A percentile compares a stretch with the other conserved stretches of the same genome.
These are phyloP conservation scores for Pseudococcus viburni DNA, from an alignment of 2,888 invertebrate genomes.

Conservation along the genomic window DNA sequence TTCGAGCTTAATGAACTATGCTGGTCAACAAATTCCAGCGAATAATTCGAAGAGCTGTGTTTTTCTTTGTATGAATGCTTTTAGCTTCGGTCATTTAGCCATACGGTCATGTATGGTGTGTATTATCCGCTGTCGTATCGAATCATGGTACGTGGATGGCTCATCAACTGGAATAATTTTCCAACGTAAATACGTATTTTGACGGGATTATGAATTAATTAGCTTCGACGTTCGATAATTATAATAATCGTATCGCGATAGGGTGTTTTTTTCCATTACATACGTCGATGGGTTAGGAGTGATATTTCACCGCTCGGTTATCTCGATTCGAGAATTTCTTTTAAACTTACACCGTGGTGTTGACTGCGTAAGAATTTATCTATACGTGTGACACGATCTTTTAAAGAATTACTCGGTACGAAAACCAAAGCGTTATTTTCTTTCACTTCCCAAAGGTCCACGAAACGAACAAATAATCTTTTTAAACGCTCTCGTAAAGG, in stretches of 20 bases:
- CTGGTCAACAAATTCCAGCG: slow-evolving; percentile 9
- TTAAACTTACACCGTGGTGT: no score
- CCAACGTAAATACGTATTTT: neutral
- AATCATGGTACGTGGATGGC: neutral
- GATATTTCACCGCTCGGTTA: no score
- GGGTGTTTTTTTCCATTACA: no score
- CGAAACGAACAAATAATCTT: neutral
- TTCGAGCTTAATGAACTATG: slow-evolving; percentile 4
- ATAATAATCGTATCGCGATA: no score
- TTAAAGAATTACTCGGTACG: neutral
- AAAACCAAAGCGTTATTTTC: neutral
- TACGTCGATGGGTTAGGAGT: no score
- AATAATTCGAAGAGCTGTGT: slow-evolving; percentile 14
- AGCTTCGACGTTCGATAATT: neutral
- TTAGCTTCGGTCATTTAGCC: slow-evolving; percentile 12
- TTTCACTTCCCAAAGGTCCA: neutral
- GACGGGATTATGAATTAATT: slow-evolving; percentile 12
- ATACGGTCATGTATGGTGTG: neutral
- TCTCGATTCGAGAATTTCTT: no score
- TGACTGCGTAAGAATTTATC: neutral
- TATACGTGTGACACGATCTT: neutral
- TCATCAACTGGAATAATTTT: neutral
- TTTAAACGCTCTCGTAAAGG: neutral
- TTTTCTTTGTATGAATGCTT: slow-evolving; percentile 21
- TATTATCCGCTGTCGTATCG: slow-evolving; percentile 7